phyloP scores from a whole-genome alignment of 2,888 invertebrate species.

The Pimpla rufipes region DNA sequence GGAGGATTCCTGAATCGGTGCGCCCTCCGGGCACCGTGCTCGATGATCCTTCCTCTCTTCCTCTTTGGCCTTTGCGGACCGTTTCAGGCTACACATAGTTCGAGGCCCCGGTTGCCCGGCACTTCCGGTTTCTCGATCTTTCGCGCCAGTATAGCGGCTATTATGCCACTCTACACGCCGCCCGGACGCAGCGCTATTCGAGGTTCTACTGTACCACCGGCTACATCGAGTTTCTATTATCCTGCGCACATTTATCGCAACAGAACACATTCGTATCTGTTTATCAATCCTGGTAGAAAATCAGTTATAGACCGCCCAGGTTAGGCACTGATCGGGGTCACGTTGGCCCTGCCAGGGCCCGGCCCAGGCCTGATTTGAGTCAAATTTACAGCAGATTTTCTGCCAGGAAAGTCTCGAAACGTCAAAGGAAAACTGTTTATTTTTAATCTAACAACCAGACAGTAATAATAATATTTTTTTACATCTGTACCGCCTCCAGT shows the following conservation, averaged over 20 bases:
- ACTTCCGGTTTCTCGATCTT: conserved; percentile 58
- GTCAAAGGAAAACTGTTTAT: too few relatives aligned
- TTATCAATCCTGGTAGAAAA: too few relatives aligned
- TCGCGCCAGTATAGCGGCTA: conserved; percentile 20
- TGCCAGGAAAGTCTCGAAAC: too few relatives aligned
- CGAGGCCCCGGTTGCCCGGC: conserved; percentile 35
- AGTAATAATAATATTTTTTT: too few relatives aligned
- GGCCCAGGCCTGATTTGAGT: too few relatives aligned
- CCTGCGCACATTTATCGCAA: background rate
- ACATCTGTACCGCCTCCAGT: too few relatives aligned
- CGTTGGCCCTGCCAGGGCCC: too few relatives aligned
- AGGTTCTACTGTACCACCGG: background rate
- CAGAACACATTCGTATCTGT: too few relatives aligned
- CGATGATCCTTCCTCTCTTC: conserved; percentile 58
- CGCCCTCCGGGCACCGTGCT: conserved; percentile 9
- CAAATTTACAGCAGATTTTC: too few relatives aligned
- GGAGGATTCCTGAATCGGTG: conserved; percentile 57
- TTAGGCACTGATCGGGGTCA: too few relatives aligned
- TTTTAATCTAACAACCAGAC: too few relatives aligned
- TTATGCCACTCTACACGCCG: conserved; percentile 25
- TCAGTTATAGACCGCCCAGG: too few relatives aligned
- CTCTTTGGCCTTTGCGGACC: background rate
- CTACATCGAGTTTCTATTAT: background rate
- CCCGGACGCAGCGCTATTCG: background rate
- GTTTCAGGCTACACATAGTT: conserved; percentile 17